These are phyloP conservation scores for Nemotelus pantherinus DNA, from an alignment of 2,888 invertebrate species.

Conservation along the genomic window DNA sequence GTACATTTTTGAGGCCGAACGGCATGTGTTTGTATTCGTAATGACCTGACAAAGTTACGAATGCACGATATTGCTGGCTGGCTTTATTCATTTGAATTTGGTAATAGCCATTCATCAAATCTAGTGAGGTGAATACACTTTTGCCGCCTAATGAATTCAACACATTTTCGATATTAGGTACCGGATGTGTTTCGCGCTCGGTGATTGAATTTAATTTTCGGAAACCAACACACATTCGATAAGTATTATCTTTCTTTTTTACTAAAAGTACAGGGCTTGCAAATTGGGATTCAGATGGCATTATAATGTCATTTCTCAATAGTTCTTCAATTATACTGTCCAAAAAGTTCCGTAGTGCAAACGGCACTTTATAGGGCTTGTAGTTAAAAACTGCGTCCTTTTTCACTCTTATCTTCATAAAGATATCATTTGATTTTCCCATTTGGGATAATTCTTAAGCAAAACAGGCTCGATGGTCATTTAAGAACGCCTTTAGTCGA, in stretches of 20 bases:
- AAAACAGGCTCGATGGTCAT: neutral
- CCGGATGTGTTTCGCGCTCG: neutral
- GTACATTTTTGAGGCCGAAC: constrained; percentile 54
- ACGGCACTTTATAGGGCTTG: neutral
- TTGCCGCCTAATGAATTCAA: neutral
- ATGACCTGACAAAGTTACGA: constrained; percentile 55
- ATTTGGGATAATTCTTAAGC: neutral
- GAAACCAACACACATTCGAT: neutral
- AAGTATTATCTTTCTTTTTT: neutral
- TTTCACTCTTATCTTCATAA: constrained; percentile 6
- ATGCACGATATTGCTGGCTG: constrained; percentile 51
- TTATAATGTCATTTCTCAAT: constrained; percentile 1
- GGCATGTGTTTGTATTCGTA: constrained; percentile 56
- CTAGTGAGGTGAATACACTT: constrained; percentile 36
- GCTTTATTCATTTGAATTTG: constrained; percentile 35
- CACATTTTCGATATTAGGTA: neutral
- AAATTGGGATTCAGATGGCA: neutral
- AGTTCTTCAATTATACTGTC: neutral
- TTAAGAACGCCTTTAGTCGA: neutral
- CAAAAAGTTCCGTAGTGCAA: neutral
- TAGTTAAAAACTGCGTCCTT: neutral
- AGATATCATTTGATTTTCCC: neutral
- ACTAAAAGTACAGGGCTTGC: neutral
- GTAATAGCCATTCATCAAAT: constrained; percentile 44
- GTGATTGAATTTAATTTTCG: constrained; percentile 1